Evolutionary conservation across 2,113 vertebrate genomes (phyloP).

Genomic region (Vombatus ursinus): DNA sequence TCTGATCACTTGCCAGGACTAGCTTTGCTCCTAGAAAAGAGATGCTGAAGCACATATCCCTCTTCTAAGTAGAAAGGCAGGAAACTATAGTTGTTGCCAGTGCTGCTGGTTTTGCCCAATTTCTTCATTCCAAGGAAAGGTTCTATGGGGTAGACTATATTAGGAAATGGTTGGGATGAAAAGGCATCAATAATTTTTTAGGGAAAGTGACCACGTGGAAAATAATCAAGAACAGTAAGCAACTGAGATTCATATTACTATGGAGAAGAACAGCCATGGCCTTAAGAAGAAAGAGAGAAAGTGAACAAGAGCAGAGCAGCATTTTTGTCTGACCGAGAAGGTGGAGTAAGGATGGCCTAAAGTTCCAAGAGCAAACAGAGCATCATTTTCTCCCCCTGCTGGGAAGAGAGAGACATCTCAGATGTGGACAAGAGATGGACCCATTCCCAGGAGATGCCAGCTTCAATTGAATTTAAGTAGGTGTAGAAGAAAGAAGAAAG

Average conservation of each 20-base stretch:
- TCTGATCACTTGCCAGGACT: neutral
- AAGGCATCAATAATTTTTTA: neutral
- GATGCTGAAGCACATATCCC: neutral
- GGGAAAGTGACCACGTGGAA: neutral
- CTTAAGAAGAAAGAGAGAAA: neutral
- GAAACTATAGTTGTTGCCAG: neutral
- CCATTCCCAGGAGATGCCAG: constrained; percentile 70
- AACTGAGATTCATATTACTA: neutral
- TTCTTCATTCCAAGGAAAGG: neutral
- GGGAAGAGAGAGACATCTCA: constrained; percentile 38
- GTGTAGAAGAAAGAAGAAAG: constrained; percentile 61
- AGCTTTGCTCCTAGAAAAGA: neutral
- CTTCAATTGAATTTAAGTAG: constrained; percentile 72
- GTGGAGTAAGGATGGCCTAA: constrained; percentile 16
- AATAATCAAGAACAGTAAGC: neutral
- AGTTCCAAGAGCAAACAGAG: constrained; percentile 6
- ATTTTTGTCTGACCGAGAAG: neutral
- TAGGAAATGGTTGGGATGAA: neutral
- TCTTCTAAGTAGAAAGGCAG: neutral
- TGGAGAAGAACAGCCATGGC: neutral
- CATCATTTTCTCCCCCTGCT: constrained; percentile 49
- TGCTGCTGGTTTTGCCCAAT: neutral
- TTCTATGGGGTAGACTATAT: neutral
- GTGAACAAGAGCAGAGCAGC: neutral
- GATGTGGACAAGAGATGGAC: constrained; percentile 55